A percentile compares a stretch with the other conserved stretches of the same genome.
These are phyloP conservation scores for Drosophila bocki DNA, from an alignment of 1,140 invertebrate species.

Conservation along the genomic window DNA sequence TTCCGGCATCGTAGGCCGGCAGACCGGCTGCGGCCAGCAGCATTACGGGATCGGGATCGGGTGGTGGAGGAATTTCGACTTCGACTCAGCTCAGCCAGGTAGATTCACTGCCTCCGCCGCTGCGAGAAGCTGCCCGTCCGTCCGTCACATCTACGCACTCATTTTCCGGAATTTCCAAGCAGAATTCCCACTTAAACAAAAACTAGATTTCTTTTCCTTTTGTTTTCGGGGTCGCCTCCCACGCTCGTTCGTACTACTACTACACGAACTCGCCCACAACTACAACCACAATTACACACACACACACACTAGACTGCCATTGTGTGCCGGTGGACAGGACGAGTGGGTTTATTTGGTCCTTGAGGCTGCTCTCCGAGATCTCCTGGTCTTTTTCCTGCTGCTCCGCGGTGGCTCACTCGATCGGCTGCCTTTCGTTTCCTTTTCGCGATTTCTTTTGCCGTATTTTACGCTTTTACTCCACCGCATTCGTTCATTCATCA, in stretches of 20 bases:
- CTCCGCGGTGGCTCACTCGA: background rate
- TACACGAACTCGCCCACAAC: conserved; percentile 57
- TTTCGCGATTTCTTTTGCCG: conserved; percentile 54
- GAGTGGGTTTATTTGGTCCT: conserved; percentile 13
- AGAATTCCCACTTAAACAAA: conserved; percentile 13
- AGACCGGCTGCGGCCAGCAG: conserved; percentile 71
- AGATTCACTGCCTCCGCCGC: conserved; percentile 48
- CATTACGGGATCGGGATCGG: conserved; percentile 48
- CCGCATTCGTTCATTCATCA: conserved; percentile 68
- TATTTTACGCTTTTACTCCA: conserved; percentile 70
- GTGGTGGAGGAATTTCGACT: background rate
- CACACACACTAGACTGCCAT: conserved; percentile 55
- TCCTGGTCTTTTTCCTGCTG: background rate
- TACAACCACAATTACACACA: conserved; percentile 47
- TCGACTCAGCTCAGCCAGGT: conserved; percentile 12
- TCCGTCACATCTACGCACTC: conserved; percentile 28
- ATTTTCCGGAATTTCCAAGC: conserved; percentile 20
- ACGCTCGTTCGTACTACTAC: conserved; percentile 75
- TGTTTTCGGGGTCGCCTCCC: conserved; percentile 45
- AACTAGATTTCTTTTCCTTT: conserved; percentile 52
- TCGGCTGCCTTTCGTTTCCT: conserved; percentile 9
- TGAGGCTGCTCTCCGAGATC: background rate
- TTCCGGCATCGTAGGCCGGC: conserved; percentile 62
- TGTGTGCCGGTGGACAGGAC: conserved; percentile 47
- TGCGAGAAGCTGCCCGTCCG: conserved; percentile 25